Conservation (phyloP, 2,797 vertebrate species). For the Melanotaenia maccullochi region DNA sequence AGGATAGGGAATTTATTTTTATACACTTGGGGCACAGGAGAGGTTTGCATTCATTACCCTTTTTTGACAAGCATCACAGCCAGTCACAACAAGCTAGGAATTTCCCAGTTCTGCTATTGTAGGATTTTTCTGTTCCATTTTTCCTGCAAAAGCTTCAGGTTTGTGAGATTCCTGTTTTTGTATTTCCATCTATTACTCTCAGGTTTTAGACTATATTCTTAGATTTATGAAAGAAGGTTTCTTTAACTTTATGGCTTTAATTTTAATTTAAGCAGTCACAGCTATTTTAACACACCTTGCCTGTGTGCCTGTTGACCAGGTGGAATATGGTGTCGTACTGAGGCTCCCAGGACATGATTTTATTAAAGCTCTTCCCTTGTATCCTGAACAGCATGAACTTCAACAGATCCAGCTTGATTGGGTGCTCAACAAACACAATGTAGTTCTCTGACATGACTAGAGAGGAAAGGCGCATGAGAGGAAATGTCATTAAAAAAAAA, state of each 20-base stretch:
- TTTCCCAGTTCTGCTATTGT: neutral
- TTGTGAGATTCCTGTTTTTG: neutral
- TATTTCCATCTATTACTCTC: neutral
- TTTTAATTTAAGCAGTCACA: neutral
- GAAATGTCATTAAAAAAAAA: slow-evolving; percentile 9
- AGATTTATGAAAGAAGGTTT: neutral
- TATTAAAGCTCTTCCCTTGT: slow-evolving; percentile 82
- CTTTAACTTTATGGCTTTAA: neutral
- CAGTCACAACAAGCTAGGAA: neutral
- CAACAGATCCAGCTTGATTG: slow-evolving; percentile 88
- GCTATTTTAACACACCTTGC: slow-evolving; percentile 78
- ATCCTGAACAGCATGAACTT: slow-evolving; percentile 85
- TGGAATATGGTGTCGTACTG: slow-evolving; percentile 86
- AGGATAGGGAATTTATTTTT: neutral
- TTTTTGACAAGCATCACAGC: neutral
- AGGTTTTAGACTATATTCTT: neutral
- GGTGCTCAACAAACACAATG: slow-evolving; percentile 92
- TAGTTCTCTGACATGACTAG: slow-evolving; percentile 94
- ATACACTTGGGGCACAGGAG: neutral
- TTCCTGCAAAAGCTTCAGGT: neutral
- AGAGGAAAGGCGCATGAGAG: slow-evolving; percentile 26
- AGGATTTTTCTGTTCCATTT: neutral
- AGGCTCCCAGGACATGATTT: slow-evolving; percentile 90
- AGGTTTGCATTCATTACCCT: neutral
- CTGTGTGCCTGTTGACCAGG: slow-evolving; percentile 89